A percentile compares a stretch with the other conserved stretches of the same genome.
These are phyloP conservation scores for Pavo muticus DNA, from an alignment of 2,113 vertebrate genomes.

Conservation along the genomic window DNA sequence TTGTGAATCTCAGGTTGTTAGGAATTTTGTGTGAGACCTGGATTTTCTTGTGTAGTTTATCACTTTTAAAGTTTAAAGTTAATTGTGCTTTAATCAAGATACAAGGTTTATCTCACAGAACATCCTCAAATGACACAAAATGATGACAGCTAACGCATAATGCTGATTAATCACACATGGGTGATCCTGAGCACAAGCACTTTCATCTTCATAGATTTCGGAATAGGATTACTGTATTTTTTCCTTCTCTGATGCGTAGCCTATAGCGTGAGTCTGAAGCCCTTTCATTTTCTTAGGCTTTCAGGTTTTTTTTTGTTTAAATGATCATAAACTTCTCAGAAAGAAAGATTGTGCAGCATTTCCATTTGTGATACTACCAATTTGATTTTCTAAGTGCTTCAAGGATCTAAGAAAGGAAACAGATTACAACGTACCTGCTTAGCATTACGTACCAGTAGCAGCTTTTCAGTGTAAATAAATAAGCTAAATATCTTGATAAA, in stretches of 20 bases:
- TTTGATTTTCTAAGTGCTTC: not conserved
- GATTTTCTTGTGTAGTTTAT: not conserved
- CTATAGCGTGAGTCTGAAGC: not conserved
- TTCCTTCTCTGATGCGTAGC: not conserved
- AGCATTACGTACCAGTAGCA: not conserved
- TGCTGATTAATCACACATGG: not conserved
- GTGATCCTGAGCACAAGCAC: not conserved
- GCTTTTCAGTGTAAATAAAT: constrained; percentile 39
- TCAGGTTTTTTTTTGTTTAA: not conserved
- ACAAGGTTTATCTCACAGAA: not conserved
- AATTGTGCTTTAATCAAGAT: not conserved
- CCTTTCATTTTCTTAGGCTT: not conserved
- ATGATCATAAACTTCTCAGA: not conserved
- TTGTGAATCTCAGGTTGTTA: not conserved
- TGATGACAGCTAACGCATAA: not conserved
- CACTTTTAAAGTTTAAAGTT: not conserved
- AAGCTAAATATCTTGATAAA: constrained; percentile 2
- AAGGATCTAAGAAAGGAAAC: not conserved
- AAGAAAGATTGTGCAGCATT: not conserved
- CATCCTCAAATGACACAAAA: not conserved
- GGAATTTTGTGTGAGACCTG: not conserved
- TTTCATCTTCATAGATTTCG: not conserved
- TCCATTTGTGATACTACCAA: not conserved
- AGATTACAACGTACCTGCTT: not conserved
- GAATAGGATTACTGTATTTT: not conserved